These are phyloP conservation scores for Furcifer pardalis DNA, from an alignment of 2,797 vertebrate species.

Conservation along the genomic window DNA sequence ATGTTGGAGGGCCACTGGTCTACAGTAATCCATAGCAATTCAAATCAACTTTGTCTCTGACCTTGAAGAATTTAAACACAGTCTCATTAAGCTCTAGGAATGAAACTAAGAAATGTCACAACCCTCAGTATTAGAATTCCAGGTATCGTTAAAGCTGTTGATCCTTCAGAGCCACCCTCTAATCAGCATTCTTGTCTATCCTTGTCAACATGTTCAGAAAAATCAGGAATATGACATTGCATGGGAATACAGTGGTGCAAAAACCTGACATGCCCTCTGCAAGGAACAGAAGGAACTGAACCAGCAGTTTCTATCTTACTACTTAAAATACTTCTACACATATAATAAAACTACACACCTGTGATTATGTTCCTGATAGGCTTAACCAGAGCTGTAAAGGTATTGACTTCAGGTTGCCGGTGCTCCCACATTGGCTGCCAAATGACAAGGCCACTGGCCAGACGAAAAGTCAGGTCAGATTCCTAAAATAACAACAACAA, in stretches of 20 bases:
- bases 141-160: not conserved
- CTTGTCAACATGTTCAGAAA: not conserved
- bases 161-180: not conserved
- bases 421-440: conserved; percentile 99
- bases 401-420: conserved; percentile 92
- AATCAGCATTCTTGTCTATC: not conserved
- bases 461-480: conserved; percentile 95
- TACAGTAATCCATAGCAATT: too few species aligned
- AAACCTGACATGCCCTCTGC: not conserved
- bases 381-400: conserved; percentile 92
- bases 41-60: too few species aligned
- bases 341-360: conserved; percentile 77
- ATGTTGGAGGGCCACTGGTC: too few species aligned
- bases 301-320: not conserved
- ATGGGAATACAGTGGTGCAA: not conserved
- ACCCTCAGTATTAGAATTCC: not conserved
- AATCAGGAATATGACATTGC: not conserved
- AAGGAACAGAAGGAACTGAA: not conserved
- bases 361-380: conserved; percentile 93
- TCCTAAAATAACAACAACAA: conserved; percentile 79
- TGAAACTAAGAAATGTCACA: not conserved
- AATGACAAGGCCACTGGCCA: conserved; percentile 95
- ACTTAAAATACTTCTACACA: not conserved
- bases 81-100: not conserved
- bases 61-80: not conserved